Evolutionary conservation across 2,888 invertebrate genomes (phyloP), one percentile per base, ranked within the genome.

Genomic region (Formica aserva): DNA sequence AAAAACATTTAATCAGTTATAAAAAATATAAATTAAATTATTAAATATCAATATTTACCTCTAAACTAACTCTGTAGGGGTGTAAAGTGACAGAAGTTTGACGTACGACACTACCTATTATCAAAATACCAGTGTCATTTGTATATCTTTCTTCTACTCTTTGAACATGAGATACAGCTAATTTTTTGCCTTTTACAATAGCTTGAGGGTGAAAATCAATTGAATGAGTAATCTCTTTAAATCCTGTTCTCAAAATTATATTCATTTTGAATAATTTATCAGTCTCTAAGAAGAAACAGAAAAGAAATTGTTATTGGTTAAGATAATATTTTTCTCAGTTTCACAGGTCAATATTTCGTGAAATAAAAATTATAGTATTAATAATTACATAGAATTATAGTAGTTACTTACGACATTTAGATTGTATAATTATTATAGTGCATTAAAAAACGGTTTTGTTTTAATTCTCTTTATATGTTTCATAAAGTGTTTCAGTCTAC

Each of bases 31-130:
- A n/a, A 67, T 41, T 29, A 48, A 67, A 45, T 45, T n/a, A 48
- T 3, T 6, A 41, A 65, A 22, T 3, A 32, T 62, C 29, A 57
- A 57, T 57, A 57, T 57, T 57, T 60, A 60, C 15, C 15, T 60
- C 15, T 29, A 60, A 60, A 60, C 15, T 60, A 60, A 60, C 29
- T 60, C 29, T 60, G 15, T 60, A 60, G 1, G 29, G 60, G 8
- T 29, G 29, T 60, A 60, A 60, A 29, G 60, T 60, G 60, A 29
- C 60, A 60, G 60, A 60, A 60, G 26, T 60, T 60, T 60, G 60
- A 29, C 60, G 26, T 60, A 60, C 4, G 26, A 60, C 60, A 57
- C 57, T 26, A 29, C 29, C 26, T 29, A 15, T 60, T 60, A 60
- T 60, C 15, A 60, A 60, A 29, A 60, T 60, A 60, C 60, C 29